phyloP scores from a whole-genome alignment of 37 sponge, comb jelly and placozoan genomes.

The Petrosia ficiformis region DNA sequence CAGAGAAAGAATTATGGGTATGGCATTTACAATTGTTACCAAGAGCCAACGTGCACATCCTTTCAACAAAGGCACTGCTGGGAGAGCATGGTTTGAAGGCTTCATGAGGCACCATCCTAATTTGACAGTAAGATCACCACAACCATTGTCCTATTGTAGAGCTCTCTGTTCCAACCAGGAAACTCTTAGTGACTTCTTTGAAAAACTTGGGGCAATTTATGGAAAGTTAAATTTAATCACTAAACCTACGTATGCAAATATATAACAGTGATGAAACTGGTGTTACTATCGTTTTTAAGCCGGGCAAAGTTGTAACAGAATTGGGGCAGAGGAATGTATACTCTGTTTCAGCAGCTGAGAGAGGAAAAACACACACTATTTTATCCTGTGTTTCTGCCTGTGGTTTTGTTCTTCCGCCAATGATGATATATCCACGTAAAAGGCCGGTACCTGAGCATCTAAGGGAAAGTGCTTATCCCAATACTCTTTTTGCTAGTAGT shows the following conservation, averaged over 20 bases:
- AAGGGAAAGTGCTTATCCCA: slow-evolving; percentile 36
- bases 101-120: slow-evolving; percentile 11
- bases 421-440: slow-evolving; percentile 61
- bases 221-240: neutral
- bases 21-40: slow-evolving; percentile 8
- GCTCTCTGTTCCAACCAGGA: slow-evolving; percentile 15
- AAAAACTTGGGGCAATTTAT: too few species aligned
- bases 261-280: slow-evolving; percentile 21
- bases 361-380: slow-evolving; percentile 57
- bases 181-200: slow-evolving; percentile 18
- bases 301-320: slow-evolving; percentile 20
- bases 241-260: slow-evolving; percentile 21
- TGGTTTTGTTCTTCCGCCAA: slow-evolving; percentile 47
- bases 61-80: slow-evolving; percentile 31
- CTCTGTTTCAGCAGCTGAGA: slow-evolving; percentile 49
- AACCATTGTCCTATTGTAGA: slow-evolving; percentile 21
- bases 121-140: slow-evolving; percentile 22
- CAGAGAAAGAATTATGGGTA: slow-evolving; percentile 10
- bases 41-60: slow-evolving; percentile 24
- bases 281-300: slow-evolving; percentile 5
- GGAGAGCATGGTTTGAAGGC: slow-evolving; percentile 32
- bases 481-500: slow-evolving; percentile 39
- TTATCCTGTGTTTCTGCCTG: slow-evolving; percentile 51
- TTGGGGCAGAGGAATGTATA: neutral
- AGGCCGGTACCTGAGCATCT: slow-evolving; percentile 30